A percentile compares a stretch with the other conserved stretches of the same genome.
Conservation (phyloP, 1,140 invertebrate species). For the Meloidogyne hapla region DNA sequence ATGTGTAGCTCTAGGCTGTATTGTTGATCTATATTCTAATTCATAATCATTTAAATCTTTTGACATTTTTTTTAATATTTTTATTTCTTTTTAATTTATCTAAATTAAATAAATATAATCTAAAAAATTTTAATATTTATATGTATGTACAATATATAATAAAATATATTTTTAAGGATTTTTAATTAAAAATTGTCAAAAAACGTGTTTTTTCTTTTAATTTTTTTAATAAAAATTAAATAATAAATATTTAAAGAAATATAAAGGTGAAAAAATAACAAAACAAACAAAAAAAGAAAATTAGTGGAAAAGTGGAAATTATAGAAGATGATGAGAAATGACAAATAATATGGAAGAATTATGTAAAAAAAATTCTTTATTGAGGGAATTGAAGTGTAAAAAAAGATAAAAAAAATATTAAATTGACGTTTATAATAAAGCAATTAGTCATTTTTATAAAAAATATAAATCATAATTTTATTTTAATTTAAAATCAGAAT, state of each 20-base stretch:
- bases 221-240: too few relatives aligned
- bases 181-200: slow-evolving; percentile 6
- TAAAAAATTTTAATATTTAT: too few relatives aligned
- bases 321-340: background rate
- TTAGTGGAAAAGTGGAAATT: background rate
- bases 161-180: background rate
- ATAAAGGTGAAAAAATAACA: too few relatives aligned
- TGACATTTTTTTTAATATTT: slow-evolving; percentile 28
- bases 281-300: background rate
- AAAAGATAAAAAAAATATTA: too few relatives aligned
- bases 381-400: too few relatives aligned
- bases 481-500: too few relatives aligned
- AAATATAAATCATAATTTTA: too few relatives aligned
- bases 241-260: too few relatives aligned
- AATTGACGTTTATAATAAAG: too few relatives aligned
- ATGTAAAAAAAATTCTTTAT: too few relatives aligned
- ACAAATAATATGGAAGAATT: background rate
- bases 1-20: slow-evolving; percentile 61
- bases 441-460: too few relatives aligned
- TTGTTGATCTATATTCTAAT: slow-evolving; percentile 60
- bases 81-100: slow-evolving; percentile 21
- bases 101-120: slow-evolving; percentile 3
- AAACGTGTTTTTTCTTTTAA: background rate
- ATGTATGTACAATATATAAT: background rate
- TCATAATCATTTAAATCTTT: slow-evolving; percentile 41